These are phyloP conservation scores for Apistogramma diplotaenia DNA, from an alignment of 2,113 vertebrate genomes.

Conservation along the genomic window DNA sequence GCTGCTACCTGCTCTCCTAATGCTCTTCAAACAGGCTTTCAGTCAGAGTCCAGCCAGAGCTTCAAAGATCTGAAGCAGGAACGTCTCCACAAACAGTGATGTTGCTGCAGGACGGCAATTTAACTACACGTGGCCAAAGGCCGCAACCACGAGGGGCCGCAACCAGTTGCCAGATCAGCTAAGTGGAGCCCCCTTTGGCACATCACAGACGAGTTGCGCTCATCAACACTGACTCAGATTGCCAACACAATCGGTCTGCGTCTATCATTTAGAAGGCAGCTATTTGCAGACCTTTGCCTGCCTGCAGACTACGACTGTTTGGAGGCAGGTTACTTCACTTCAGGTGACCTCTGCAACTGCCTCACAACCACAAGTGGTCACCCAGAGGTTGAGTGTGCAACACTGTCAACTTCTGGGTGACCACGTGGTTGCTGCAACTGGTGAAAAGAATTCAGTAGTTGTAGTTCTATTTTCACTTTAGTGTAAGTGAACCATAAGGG, in stretches of 20 bases:
- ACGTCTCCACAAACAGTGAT: neutral
- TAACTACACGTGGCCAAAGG: no score
- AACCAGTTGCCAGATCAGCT: neutral
- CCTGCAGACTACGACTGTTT: neutral
- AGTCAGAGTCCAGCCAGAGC: no score
- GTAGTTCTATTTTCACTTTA: neutral
- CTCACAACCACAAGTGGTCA: neutral
- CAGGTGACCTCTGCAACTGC: neutral
- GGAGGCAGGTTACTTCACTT: neutral
- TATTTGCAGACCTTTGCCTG: neutral
- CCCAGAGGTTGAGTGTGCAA: neutral
- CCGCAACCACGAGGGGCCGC: no score
- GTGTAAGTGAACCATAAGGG: neutral
- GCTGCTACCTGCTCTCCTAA: neutral
- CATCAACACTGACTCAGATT: no score
- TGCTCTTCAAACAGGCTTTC: neutral
- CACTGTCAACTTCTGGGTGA: neutral
- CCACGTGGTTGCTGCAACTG: no score
- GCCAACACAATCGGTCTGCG: no score
- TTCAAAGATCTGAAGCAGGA: neutral
- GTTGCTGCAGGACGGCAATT: neutral
- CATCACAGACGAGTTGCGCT: no score
- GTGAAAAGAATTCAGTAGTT: neutral
- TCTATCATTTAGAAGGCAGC: no score
- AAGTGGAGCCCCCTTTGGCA: no score